Percentiles rank a stretch among this genome's conserved stretches.
These are phyloP conservation scores for Spongilla lacustris DNA, from an alignment of 37 sponge, comb jelly and placozoan species.

Conservation along the genomic window DNA sequence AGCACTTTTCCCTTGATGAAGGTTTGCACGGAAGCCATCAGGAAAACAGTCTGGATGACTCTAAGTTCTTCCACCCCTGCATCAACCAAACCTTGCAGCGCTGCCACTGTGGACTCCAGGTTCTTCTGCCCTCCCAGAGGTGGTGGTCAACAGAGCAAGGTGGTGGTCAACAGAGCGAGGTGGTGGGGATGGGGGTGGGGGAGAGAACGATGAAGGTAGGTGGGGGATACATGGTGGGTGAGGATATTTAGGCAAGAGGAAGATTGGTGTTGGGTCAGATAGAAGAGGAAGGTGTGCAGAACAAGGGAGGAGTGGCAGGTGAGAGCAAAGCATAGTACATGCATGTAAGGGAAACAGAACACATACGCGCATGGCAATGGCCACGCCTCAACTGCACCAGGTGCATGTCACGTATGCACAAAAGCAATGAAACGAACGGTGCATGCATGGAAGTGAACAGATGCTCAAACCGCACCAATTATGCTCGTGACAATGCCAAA, in stretches of 20 bases:
- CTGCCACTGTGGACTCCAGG: conserved; percentile 52
- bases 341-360: too few species aligned
- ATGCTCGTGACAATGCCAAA: too few species aligned
- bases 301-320: background rate
- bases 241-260: too few species aligned
- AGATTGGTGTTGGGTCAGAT: too few species aligned
- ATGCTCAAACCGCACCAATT: too few species aligned
- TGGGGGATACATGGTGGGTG: too few species aligned
- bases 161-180: background rate
- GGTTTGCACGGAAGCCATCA: conserved; percentile 71
- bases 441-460: background rate
- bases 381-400: too few species aligned
- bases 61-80: conserved; percentile 76
- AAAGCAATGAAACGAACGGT: background rate
- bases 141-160: background rate
- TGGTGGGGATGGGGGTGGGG: background rate
- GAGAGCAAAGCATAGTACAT: background rate
- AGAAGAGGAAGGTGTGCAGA: too few species aligned
- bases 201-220: background rate
- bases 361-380: too few species aligned
- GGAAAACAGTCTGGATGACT: conserved; percentile 86
- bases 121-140: conserved; percentile 22
- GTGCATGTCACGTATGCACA: too few species aligned
- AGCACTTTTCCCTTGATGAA: conserved; percentile 68
- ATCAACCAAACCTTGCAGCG: conserved; percentile 56